Base-by-base conservation (phyloP, 2,113 vertebrate genomes). In the Periophthalmus modestus region DNA sequence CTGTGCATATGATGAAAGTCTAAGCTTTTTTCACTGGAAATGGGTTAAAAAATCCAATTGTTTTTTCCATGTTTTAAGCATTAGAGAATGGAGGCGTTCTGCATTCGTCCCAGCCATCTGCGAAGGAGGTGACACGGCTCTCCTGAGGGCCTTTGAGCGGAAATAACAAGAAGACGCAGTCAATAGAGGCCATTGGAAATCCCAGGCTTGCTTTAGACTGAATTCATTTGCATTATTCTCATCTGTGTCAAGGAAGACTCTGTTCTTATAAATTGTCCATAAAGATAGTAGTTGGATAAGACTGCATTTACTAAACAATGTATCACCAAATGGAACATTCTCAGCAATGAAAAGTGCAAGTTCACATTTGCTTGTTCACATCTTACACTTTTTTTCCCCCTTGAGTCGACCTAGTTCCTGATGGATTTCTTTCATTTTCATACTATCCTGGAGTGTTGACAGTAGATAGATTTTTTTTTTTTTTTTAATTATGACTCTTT, bases 61-160 rank as follows among this genome's bases (percentile, higher is more conserved):
- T 83, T 81, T 59, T 28, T 74, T 71, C 74, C 66, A 75, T 82
- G 71, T 85, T 85, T 83, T 77, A 82, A 84, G 85, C 79, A 80
- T 81, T 77, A 77, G 81, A 81, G 81, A 84, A 86, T 79, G 1
- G 28, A 84, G 79, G 77, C 74, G 82, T 74, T 84, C 73, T 34
- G 59, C 33, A 70, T 88, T 82, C 68, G 75, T 81, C 76, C 74
- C 75, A 84, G 83, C 88, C 83, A 85, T 91, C 87, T 92, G 90
- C 84, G 82, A 74, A 77, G 82, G 84, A 89, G 72, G 80, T 81
- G 81, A 86, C 87, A 82, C 15, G 61, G 65, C 66, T 74, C 83
- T 82, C 85, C 84, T 58, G 58, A 75, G 87, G 83, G 77, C 80
- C 72, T 83, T 80, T 79, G 71, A 57, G 68, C 58, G 28, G 74